phyloP scores from a whole-genome alignment of 2,797 vertebrate species.

The Hypotaenidia philippensis region DNA sequence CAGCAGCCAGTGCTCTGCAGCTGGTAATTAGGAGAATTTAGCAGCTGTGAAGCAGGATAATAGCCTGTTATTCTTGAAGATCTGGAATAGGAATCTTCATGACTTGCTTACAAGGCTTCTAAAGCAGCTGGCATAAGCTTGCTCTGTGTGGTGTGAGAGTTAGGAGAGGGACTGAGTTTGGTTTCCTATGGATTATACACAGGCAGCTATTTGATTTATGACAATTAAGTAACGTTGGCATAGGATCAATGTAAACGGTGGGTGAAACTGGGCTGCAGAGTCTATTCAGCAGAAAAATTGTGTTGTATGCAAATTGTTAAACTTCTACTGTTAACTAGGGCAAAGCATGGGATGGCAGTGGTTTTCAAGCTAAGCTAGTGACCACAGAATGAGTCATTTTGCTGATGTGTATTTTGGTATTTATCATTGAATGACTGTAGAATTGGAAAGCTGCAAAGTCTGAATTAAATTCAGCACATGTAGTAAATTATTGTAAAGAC shows the following conservation, averaged over 20 bases:
- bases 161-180: neutral
- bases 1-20: constrained; percentile 9
- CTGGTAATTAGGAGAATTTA: constrained; percentile 39
- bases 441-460: neutral
- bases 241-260: neutral
- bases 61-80: constrained; percentile 20
- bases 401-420: neutral
- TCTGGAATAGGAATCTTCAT: neutral
- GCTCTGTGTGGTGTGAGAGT: neutral
- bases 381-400: neutral
- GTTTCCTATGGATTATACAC: neutral
- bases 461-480: neutral
- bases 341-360: neutral
- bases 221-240: neutral
- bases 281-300: constrained; percentile 27
- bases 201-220: constrained; percentile 44
- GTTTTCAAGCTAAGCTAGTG: neutral
- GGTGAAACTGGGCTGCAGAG: neutral
- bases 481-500: neutral
- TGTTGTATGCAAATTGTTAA: constrained; percentile 18
- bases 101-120: constrained; percentile 7
- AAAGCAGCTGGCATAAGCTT: constrained; percentile 25
- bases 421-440: neutral
- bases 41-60: constrained; percentile 31
- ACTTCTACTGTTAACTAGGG: neutral